Percentiles rank a stretch among this genome's conserved stretches.
phyloP scores from a whole-genome alignment of 2,797 vertebrate species.

The Peromyscus aztecus region DNA sequence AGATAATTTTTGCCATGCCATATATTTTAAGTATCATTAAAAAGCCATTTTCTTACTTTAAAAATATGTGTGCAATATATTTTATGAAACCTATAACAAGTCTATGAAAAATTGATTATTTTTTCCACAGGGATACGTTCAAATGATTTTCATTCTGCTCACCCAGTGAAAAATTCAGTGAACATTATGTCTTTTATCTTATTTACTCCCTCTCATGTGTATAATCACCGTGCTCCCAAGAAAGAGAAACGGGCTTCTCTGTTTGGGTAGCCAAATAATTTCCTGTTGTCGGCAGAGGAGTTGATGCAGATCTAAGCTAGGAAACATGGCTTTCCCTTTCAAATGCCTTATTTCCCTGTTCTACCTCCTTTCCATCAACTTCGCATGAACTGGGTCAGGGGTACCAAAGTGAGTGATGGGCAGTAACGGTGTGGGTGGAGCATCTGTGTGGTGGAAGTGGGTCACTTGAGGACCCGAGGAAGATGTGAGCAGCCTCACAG shows the following conservation, averaged over 20 bases:
- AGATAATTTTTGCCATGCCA: constrained; percentile 72
- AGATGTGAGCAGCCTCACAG: not conserved
- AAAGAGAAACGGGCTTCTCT: constrained; percentile 56
- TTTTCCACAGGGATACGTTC: constrained; percentile 78
- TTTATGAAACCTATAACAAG: constrained; percentile 82
- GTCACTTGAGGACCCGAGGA: not conserved
- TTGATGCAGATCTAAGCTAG: not conserved
- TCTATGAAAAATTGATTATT: constrained; percentile 85
- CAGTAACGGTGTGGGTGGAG: too few relatives aligned
- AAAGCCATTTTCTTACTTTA: constrained; percentile 73
- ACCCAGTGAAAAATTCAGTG: constrained; percentile 63
- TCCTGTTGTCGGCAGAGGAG: constrained; percentile 21
- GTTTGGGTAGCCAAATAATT: constrained; percentile 59
- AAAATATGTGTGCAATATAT: constrained; percentile 76
- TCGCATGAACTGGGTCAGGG: not conserved
- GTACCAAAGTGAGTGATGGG: not conserved
- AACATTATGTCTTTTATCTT: constrained; percentile 60
- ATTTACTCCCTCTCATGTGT: constrained; percentile 61
- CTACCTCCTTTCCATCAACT: not conserved
- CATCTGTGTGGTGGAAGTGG: fast-evolving
- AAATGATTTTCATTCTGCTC: constrained; percentile 78
- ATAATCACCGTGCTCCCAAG: constrained; percentile 58
- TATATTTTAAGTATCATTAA: constrained; percentile 82
- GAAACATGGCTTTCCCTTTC: constrained; percentile 33
- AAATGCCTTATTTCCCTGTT: not conserved